A percentile compares a stretch with the other conserved stretches of the same genome.
phyloP scores from a whole-genome alignment of 2,888 invertebrate genomes.

The Lacanobia oleracea region DNA sequence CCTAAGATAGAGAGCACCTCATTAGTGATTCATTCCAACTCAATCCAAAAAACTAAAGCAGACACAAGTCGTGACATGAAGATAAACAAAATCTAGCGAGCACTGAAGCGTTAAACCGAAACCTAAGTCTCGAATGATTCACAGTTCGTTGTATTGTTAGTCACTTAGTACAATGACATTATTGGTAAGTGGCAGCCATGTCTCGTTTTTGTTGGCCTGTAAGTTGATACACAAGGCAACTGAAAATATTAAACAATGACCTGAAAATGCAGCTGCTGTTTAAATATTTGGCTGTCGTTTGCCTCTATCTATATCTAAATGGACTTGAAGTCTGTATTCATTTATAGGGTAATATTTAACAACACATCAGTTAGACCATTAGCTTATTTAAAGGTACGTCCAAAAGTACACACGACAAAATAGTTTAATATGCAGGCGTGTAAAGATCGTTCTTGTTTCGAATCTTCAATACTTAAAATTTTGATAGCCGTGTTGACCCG shows the following conservation, averaged over 20 bases:
- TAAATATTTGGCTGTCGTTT: conserved; percentile 25
- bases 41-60: conserved; percentile 14
- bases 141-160: conserved; percentile 33
- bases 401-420: conserved; percentile 27
- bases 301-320: not conserved
- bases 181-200: not conserved
- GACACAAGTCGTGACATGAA: conserved; percentile 21
- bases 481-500: too few species aligned
- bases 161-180: conserved; percentile 42
- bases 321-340: not conserved
- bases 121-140: conserved; percentile 45
- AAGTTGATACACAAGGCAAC: conserved; percentile 5
- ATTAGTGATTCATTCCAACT: conserved; percentile 27
- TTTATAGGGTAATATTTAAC: not conserved
- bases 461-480: too few species aligned
- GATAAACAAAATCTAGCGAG: conserved; percentile 24
- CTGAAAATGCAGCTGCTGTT: conserved; percentile 6
- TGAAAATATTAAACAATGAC: not conserved
- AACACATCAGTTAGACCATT: not conserved
- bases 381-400: not conserved
- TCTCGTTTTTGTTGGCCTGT: conserved; percentile 26
- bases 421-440: not conserved
- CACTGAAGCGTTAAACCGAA: conserved; percentile 29
- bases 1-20: conserved; percentile 5
- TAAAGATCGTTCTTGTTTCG: not conserved